Conservation (phyloP, 2,797 vertebrate species). For the Crocidura indochinensis region DNA sequence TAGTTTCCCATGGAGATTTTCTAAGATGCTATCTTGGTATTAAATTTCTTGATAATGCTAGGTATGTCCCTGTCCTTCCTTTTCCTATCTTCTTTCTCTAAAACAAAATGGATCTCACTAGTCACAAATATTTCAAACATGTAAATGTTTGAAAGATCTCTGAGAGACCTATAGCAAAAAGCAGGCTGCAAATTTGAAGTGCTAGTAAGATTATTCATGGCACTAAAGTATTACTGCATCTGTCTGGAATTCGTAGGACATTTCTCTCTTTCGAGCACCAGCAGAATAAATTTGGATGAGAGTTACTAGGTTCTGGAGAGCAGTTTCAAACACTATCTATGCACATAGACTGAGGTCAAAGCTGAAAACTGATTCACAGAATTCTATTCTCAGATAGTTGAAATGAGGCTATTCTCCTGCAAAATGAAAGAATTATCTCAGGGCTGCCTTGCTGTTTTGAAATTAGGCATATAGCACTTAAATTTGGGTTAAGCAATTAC, state of each 20-base stretch:
- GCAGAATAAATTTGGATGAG: conserved; percentile 72
- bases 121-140: conserved; percentile 70
- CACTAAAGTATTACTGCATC: conserved; percentile 50
- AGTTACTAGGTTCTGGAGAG: conserved; percentile 61
- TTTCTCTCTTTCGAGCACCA: conserved; percentile 66
- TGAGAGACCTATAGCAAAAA: conserved; percentile 60
- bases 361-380: not conserved
- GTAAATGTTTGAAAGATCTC: conserved; percentile 78
- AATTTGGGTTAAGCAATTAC: conserved; percentile 44
- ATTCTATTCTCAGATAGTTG: conserved; percentile 32
- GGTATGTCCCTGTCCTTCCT: not conserved
- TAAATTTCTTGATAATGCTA: not conserved
- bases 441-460: conserved; percentile 41
- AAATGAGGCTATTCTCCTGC: not conserved
- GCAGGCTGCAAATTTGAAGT: conserved; percentile 68
- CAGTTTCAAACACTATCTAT: conserved; percentile 2
- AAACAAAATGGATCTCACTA: conserved; percentile 60
- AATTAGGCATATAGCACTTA: conserved; percentile 50
- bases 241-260: conserved; percentile 63
- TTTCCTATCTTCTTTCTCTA: conserved; percentile 8
- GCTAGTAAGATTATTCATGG: conserved; percentile 63
- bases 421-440: conserved; percentile 56
- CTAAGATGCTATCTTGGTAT: not conserved
- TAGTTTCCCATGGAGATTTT: not conserved
- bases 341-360: not conserved